Base-by-base conservation (phyloP, 2,113 vertebrate genomes). In the Heloderma charlesbogerti region DNA sequence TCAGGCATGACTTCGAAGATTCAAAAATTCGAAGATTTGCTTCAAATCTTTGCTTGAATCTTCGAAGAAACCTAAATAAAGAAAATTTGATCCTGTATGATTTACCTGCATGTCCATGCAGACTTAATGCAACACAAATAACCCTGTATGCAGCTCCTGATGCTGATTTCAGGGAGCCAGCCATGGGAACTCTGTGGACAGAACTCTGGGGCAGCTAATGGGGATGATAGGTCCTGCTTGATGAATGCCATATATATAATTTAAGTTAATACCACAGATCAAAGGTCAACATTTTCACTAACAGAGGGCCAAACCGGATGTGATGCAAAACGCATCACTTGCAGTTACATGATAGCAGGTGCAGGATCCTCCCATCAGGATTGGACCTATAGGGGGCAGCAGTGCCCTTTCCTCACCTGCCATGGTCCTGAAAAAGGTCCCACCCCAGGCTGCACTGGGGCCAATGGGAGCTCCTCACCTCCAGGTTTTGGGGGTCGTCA, bases 51-150 rank as follows among this genome's bases (percentile, higher is more conserved):
- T n/a, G n/a, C n/a, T n/a, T n/a, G n/a, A 48, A 89, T 10, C 60
- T 75, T 57, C 8, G 79, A 4, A 0, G 86, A 51, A 83, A 29
- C 79, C 63, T 71, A 83, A 91, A 89, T 37, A 83, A 15, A 29
- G 75, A 22, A 57, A 79, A 6, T 84, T 92, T 87, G 27, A 13
- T 87, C 81, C 27, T 27, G 72, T 9, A 75, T 89, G 92, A n/a
- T 57, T 83, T 79, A 34, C 79, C 74, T 90, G 40, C 40, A 63
- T 63, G 29, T 83, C 54, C 9, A 45, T 86, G 29, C 29, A 86
- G 43, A 8, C 31, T 31, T 15, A 51, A 20, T 48, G 25, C 31
- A 34, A 71, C 31, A 71, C 48, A 43, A 66, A 16, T 3, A 31
- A 71, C 66, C 48, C 10, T 66, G 37, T n/a, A 71, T 13, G 5